Evolutionary conservation across 2,888 invertebrate species (phyloP).

Genomic region (Drosophila imparisetae): DNA sequence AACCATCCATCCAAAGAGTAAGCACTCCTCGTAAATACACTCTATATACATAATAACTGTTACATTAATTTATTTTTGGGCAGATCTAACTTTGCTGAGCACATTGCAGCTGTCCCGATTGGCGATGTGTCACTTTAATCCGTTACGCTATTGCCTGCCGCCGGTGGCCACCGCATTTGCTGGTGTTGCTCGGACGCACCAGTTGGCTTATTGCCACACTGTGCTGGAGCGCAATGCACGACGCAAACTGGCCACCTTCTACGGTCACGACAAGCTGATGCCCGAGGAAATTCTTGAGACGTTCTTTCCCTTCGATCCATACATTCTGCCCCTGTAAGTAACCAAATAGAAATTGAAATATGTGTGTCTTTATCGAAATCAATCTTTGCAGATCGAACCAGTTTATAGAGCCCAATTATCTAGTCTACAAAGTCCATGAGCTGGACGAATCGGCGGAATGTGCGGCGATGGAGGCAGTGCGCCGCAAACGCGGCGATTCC

Average conservation of each 20-base stretch:
- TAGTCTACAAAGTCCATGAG: conserved; percentile 61
- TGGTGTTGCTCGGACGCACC: conserved; percentile 92
- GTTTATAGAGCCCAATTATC: conserved; percentile 76
- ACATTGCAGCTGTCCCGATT: conserved; percentile 93
- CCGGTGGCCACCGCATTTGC: conserved; percentile 93
- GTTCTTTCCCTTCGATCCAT: conserved; percentile 97
- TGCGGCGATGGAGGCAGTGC: conserved; percentile 20
- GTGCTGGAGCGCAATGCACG: conserved; percentile 94
- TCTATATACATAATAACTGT: not conserved
- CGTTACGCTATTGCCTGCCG: conserved; percentile 92
- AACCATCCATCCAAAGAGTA: conserved; percentile 91
- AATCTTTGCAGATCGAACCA: conserved; percentile 78
- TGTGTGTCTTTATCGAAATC: not conserved
- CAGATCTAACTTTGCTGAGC: conserved; percentile 92
- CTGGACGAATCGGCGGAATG: conserved; percentile 62
- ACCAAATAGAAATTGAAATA: not conserved
- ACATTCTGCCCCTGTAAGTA: conserved; percentile 87
- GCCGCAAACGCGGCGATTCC: conserved; percentile 82
- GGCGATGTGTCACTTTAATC: conserved; percentile 94
- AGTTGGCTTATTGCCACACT: conserved; percentile 96
- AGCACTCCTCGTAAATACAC: conserved; percentile 71
- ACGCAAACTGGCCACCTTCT: conserved; percentile 86
- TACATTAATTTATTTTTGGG: conserved; percentile 11
- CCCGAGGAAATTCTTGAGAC: conserved; percentile 85
- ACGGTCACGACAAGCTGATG: conserved; percentile 86